Base-by-base conservation (phyloP, 1,140 invertebrate species). In the Ceratina japonica region DNA sequence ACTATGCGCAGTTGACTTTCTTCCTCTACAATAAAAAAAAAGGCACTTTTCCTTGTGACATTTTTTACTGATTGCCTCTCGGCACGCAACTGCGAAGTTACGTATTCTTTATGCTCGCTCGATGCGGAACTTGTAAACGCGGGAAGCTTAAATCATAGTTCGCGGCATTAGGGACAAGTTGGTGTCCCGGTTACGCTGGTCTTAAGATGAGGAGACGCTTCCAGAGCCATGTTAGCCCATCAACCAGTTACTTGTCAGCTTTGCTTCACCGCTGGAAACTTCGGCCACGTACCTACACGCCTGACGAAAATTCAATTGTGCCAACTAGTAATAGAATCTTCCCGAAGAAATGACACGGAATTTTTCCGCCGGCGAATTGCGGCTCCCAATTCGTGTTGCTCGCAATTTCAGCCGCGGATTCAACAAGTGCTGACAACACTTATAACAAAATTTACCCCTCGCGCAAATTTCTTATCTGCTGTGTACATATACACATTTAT, bases 221-320 rank as follows among this genome's bases (percentile, higher is more conserved):
- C 58, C 59, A 13, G 20, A 65, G 58, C 16, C 64, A 54, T 62
- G 75, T 83, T 83, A 82, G 69, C 70, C 70, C 77, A 83, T 83
- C 80, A 82, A 82, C 58, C 77, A 79, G 82, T 83, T 81, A 24
- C 79, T 76, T 74, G 74, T 69, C 64, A 37, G 80, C n/a, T 66
- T 24, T 49, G 54, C 74, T 24, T 31, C 64, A 44, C 37, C 7
- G 18, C 15, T 27, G 54, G 49, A 51, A 75, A 75, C 74, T 69
- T 75, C 27, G 74, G 27, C 31, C 54, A 16, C 63, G 16, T 52
- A 13, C 10, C 49, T 68, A 58, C 74, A 20, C 52, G 63, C 2
- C 56, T 24, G 20, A 2, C 15, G 74, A 20, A 27, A 75, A 75
- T 68, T 59, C 74, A 1, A 75, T 68, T 22, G 27, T 27, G 22